Conservation (phyloP, 2,113 vertebrate species). For the Crypturellus undulatus region DNA sequence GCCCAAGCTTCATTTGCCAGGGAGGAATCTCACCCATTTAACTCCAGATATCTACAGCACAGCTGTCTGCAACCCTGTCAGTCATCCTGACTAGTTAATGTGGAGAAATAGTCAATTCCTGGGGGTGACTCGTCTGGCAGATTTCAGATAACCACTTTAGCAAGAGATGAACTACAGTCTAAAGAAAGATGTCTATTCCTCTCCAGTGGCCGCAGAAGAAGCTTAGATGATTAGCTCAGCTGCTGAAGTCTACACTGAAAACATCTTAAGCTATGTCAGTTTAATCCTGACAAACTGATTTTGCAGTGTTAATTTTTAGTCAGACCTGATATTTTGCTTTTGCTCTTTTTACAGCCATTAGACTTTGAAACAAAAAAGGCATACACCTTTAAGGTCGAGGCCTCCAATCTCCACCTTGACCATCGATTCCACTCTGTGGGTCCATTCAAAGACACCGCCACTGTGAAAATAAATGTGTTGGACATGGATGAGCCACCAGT, state of each 20-base stretch:
- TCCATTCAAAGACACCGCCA: slow-evolving; percentile 96
- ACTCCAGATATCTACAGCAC: slow-evolving; percentile 3
- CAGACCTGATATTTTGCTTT: background rate
- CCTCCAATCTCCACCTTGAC: slow-evolving; percentile 92
- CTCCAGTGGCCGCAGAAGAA: background rate
- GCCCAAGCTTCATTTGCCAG: background rate
- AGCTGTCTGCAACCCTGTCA: slow-evolving; percentile 27
- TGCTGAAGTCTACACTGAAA: background rate
- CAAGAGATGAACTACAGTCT: background rate
- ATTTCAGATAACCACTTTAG: slow-evolving; percentile 5
- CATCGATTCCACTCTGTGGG: slow-evolving; percentile 91
- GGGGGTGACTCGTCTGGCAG: background rate
- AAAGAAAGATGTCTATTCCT: background rate
- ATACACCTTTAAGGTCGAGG: slow-evolving; percentile 97
- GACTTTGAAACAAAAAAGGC: slow-evolving; percentile 97
- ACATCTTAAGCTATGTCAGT: background rate
- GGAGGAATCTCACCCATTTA: slow-evolving; percentile 1
- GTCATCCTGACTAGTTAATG: background rate
- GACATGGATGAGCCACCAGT: slow-evolving; percentile 96
- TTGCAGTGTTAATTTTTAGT: background rate
- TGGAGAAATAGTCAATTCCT: background rate
- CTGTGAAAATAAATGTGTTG: slow-evolving; percentile 94
- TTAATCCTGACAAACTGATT: background rate
- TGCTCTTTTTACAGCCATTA: slow-evolving; percentile 80
- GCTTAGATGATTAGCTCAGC: background rate